Evolutionary conservation across 2,888 invertebrate genomes (phyloP).

Genomic region (Caprella mutica): DNA sequence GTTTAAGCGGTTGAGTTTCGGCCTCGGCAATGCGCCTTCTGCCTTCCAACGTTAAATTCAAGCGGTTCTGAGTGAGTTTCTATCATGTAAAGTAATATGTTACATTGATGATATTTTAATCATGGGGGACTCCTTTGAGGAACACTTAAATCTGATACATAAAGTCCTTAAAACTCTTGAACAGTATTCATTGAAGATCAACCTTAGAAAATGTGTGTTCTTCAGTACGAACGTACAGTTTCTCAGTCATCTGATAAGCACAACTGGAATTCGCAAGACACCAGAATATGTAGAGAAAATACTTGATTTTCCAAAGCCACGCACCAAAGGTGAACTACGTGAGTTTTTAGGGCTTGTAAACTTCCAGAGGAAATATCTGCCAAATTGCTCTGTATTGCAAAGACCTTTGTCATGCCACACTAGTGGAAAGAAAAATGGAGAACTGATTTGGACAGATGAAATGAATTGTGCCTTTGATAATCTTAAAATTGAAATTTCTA

Average conservation of each 20-base stretch:
- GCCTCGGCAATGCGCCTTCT: neutral
- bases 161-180: neutral
- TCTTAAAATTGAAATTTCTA: neutral
- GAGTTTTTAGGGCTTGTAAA: neutral
- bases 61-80: neutral
- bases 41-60: neutral
- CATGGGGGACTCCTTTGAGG: neutral
- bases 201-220: neutral
- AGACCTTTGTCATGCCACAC: neutral
- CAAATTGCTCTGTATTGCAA: neutral
- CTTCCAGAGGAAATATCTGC: neutral
- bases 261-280: neutral
- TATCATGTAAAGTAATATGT: neutral
- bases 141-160: neutral
- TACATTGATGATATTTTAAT: neutral
- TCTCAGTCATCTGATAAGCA: neutral
- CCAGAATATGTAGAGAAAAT: neutral
- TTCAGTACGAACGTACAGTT: neutral
- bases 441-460: neutral
- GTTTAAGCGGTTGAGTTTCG: neutral
- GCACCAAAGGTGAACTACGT: neutral
- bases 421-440: neutral
- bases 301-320: neutral
- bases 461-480: neutral
- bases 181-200: neutral